Conservation (phyloP, 2,113 vertebrate genomes). For the Agapornis roseicollis region DNA sequence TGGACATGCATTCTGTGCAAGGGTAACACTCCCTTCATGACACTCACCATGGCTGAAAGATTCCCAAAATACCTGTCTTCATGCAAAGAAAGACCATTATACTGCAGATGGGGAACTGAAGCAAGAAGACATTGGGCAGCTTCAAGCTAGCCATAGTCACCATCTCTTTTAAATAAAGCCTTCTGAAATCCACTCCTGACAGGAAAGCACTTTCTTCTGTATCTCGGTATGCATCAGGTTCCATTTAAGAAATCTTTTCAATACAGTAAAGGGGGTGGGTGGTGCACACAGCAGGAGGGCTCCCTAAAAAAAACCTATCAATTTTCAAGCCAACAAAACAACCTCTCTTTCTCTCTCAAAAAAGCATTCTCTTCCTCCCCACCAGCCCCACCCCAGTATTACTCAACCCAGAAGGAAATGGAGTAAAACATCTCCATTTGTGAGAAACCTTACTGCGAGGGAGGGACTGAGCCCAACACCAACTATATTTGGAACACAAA, state of each 20-base stretch:
- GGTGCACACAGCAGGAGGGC: background rate
- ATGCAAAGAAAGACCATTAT: background rate
- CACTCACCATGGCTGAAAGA: background rate
- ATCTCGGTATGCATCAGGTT: background rate
- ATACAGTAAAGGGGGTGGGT: background rate
- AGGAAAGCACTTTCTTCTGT: background rate
- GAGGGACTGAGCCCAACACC: background rate
- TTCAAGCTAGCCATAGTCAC: background rate
- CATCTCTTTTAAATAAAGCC: background rate
- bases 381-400: background rate
- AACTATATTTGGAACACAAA: constrained; percentile 4
- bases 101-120: background rate
- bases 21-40: background rate
- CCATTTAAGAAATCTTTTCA: background rate
- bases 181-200: background rate
- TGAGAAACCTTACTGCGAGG: background rate
- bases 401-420: constrained; percentile 3
- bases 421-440: background rate
- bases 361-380: background rate
- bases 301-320: background rate
- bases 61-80: background rate
- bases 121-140: background rate
- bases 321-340: background rate
- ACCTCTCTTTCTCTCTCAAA: background rate
- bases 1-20: background rate